These are phyloP conservation scores for Oxystoma pomonae DNA, from an alignment of 2,888 invertebrate genomes.

Conservation along the genomic window DNA sequence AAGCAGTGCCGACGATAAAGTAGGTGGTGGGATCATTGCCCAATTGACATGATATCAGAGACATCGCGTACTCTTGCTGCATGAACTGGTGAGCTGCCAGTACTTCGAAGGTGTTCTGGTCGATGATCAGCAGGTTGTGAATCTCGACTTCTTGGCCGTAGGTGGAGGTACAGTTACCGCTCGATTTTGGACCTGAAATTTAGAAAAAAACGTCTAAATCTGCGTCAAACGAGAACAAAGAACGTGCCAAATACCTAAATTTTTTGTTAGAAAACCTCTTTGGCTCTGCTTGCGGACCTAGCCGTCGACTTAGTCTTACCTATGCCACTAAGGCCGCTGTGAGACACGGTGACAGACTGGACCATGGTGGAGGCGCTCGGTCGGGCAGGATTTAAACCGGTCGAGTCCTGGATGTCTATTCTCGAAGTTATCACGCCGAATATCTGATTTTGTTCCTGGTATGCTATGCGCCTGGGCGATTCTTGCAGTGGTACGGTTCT, in stretches of 20 bases:
- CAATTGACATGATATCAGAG: slow-evolving; percentile 83
- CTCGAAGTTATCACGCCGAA: slow-evolving; percentile 92
- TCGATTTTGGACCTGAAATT: neutral
- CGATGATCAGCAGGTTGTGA: slow-evolving; percentile 84
- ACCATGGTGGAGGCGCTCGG: slow-evolving; percentile 78
- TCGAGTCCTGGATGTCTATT: slow-evolving; percentile 79
- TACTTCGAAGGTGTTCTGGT: slow-evolving; percentile 97
- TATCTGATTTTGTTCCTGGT: slow-evolving; percentile 88
- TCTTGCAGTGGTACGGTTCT: slow-evolving; percentile 93
- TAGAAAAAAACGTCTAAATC: no score
- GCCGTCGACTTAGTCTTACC: neutral
- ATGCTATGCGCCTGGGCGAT: slow-evolving; percentile 89
- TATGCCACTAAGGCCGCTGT: slow-evolving; percentile 45
- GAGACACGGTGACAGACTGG: slow-evolving; percentile 56
- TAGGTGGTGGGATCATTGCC: slow-evolving; percentile 91
- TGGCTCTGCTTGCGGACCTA: no score
- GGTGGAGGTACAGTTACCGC: neutral
- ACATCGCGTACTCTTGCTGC: slow-evolving; percentile 86
- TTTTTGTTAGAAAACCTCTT: no score
- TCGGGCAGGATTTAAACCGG: slow-evolving; percentile 61
- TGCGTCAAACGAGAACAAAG: no score
- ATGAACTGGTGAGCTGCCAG: slow-evolving; percentile 91
- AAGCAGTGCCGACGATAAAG: slow-evolving; percentile 92
- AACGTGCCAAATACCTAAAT: no score
- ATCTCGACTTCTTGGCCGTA: slow-evolving; percentile 85